These are phyloP conservation scores for Notospermus geniculatus DNA, from an alignment of 1,140 invertebrate species.

Conservation along the genomic window DNA sequence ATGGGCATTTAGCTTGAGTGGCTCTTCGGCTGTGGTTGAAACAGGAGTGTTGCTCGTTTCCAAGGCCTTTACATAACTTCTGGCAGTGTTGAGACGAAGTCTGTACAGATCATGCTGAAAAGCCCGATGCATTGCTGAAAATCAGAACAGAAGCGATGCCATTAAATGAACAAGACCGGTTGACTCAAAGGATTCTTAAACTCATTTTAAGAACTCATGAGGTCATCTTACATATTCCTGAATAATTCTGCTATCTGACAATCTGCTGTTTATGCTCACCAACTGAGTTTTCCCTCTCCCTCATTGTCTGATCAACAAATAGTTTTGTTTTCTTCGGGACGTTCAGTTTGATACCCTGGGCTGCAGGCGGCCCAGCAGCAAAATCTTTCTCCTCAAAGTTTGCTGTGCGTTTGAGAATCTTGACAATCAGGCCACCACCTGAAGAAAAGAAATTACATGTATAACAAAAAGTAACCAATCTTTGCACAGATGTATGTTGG, in stretches of 20 bases:
- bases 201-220: no score
- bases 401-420: constrained; percentile 89
- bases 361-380: constrained; percentile 45
- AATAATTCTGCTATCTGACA: no score
- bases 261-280: constrained; percentile 56
- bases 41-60: constrained; percentile 61
- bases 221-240: no score
- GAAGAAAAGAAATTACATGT: constrained; percentile 22
- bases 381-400: constrained; percentile 68
- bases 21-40: constrained; percentile 62
- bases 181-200: no score
- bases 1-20: constrained; percentile 76
- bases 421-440: constrained; percentile 81
- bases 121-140: constrained; percentile 75
- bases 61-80: constrained; percentile 73
- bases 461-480: no score
- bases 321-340: constrained; percentile 93
- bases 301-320: constrained; percentile 89
- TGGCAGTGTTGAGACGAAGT: constrained; percentile 72
- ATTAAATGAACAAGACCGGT: no score
- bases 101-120: constrained; percentile 85
- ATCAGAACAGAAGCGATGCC: constrained; percentile 4
- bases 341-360: constrained; percentile 54
- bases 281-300: constrained; percentile 77
- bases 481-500: no score